Evolutionary conservation across 2,888 invertebrate species (phyloP).

Genomic region (Sussaba pulchella): DNA sequence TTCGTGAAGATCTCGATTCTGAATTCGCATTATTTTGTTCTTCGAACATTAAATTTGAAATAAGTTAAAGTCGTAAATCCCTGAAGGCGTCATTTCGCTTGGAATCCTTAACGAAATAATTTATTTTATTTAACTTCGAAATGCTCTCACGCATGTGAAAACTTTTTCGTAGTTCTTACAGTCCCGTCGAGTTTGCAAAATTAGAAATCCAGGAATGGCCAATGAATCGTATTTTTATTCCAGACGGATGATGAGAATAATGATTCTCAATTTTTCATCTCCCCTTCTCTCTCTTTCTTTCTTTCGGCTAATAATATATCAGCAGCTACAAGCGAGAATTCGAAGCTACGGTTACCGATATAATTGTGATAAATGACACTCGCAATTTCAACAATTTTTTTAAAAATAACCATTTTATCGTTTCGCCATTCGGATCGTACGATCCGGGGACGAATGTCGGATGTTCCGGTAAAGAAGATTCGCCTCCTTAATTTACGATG

Average conservation of each 20-base stretch:
- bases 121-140: too few species aligned
- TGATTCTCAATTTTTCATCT: constrained; percentile 7
- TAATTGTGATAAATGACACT: constrained; percentile 5
- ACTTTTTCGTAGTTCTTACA: too few species aligned
- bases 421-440: constrained; percentile 1
- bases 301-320: not conserved
- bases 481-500: not conserved
- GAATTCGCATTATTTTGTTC: too few species aligned
- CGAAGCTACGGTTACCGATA: not conserved
- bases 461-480: not conserved
- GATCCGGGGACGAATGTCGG: not conserved
- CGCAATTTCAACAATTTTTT: not conserved
- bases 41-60: too few species aligned
- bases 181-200: too few species aligned
- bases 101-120: too few species aligned
- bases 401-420: not conserved
- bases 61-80: too few species aligned
- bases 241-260: not conserved
- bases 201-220: not conserved
- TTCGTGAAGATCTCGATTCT: too few species aligned
- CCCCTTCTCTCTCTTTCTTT: too few species aligned
- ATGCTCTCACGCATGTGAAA: too few species aligned
- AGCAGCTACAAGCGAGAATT: not conserved
- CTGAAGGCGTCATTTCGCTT: too few species aligned
- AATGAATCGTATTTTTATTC: not conserved